Percentiles rank a stretch among this genome's conserved stretches.
Conservation (phyloP, 2,888 invertebrate species). For the Acronicta leporina region DNA sequence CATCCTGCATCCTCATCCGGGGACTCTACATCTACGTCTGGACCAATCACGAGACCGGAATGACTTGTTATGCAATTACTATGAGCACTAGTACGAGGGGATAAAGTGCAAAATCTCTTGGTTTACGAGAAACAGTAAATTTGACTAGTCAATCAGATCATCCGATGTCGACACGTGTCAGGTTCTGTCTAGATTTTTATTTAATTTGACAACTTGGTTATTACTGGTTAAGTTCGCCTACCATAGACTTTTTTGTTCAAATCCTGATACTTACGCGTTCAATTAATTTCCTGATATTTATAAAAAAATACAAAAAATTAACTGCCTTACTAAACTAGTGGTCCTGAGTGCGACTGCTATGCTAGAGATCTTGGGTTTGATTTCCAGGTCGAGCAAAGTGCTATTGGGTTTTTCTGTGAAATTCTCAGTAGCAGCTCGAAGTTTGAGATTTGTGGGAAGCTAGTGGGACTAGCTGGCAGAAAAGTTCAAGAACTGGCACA, state of each 20-base stretch:
- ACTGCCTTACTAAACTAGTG: no score
- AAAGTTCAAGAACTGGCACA: no score
- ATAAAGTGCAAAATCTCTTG: conserved; percentile 14
- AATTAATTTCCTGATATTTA: no score
- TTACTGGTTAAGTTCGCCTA: not conserved
- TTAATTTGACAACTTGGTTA: not conserved
- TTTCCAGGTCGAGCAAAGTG: no score
- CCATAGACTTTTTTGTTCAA: not conserved
- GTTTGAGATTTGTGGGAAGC: no score
- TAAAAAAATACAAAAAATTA: no score
- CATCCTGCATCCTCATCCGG: conserved; percentile 35
- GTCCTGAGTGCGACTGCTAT: no score
- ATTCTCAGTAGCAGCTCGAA: no score
- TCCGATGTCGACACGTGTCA: not conserved
- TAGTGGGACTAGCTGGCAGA: no score
- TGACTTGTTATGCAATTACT: not conserved
- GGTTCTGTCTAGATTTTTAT: conserved; percentile 7
- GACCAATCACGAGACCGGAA: conserved; percentile 28
- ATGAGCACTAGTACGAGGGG: not conserved
- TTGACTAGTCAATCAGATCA: conserved; percentile 8
- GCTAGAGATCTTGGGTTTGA: no score
- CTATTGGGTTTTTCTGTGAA: no score
- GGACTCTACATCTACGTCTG: conserved; percentile 18
- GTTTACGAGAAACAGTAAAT: not conserved
- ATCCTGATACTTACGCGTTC: no score